Evolutionary conservation across 2,113 vertebrate species (phyloP), one percentile per base, ranked within the genome.

Genomic region (Lamprotornis superbus): DNA sequence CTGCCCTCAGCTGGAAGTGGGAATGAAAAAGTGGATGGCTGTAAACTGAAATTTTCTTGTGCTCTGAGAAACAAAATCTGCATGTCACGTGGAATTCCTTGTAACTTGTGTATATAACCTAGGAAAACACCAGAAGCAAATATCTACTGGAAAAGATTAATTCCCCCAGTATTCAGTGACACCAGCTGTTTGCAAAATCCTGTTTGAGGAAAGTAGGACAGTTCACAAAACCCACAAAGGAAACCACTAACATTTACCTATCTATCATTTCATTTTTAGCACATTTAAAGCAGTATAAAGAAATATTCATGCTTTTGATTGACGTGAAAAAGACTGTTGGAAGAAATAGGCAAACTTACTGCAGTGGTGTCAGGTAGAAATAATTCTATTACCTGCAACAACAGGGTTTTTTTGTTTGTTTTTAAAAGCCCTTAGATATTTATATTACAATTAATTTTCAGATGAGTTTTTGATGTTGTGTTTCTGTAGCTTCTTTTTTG

Each of bases 201-300:
- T 75, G 44, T 84, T 27, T 37, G 70, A 95, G 69, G 42, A 95
- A 97, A 98, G 89, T 92, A 97, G 96, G 95, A 65, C 94, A 93
- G 79, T 55, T 78, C 81, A 81, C 25, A 91, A 86, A 95, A 71
- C 71, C 65, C 68, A 79, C 21, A 12, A 73, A 94, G 46, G 59
- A 87, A 92, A 94, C 10, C 79, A 93, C 40, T 42, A 67, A 70
- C 50, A 23, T 60, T 82, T n/a, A 73, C 57, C 40, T 63, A 60
- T n/a, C 64, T 79, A 28, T 77, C 24, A 59, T 59, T 53, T 37
- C 4, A 18, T 40, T 85, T 89, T 76, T 53, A 57, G 9, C 35
- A 35, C 2, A 2, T 71, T 90, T 63, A 70, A 83, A 83, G n/a
- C 67, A 64, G 5, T 37, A 64, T 42, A 81, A 90, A 84, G 50